Conservation (phyloP, 2,888 invertebrate genomes). For the Chorisops tibialis region DNA sequence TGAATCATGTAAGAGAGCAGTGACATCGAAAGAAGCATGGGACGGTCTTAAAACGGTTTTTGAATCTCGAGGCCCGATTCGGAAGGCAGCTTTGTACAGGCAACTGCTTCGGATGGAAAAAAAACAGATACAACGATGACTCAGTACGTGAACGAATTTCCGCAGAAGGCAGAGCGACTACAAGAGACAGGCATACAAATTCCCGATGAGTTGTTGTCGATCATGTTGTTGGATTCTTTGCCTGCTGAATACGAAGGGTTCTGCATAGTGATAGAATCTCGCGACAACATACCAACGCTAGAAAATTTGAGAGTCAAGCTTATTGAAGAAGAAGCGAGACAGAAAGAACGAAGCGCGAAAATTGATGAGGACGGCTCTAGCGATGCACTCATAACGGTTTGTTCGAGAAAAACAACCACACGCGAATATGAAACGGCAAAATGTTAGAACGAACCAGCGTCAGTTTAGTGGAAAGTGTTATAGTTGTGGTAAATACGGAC, state of each 20-base stretch:
- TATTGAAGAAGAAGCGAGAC: neutral
- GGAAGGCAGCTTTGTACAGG: conserved; percentile 23
- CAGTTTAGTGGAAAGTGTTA: neutral
- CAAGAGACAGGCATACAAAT: conserved; percentile 21
- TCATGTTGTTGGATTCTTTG: conserved; percentile 27
- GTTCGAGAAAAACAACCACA: neutral
- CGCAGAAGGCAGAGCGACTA: conserved; percentile 14
- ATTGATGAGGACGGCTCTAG: neutral
- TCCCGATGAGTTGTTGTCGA: conserved; percentile 17
- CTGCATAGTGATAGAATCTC: conserved; percentile 22
- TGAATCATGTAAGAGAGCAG: conserved; percentile 21
- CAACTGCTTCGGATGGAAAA: conserved; percentile 23
- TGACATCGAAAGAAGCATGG: conserved; percentile 13
- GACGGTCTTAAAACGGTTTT: conserved; percentile 20
- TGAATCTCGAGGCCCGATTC: conserved; percentile 18
- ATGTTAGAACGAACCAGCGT: neutral
- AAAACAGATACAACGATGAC: conserved; percentile 6
- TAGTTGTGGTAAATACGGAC: neutral
- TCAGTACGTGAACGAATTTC: conserved; percentile 13
- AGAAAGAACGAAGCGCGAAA: neutral
- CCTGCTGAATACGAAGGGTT: conserved; percentile 25
- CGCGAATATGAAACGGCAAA: too few species aligned
- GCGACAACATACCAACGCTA: conserved; percentile 12
- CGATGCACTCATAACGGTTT: neutral
- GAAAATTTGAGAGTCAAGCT: conserved; percentile 6